Evolutionary conservation across 2,888 invertebrate species (phyloP).

Genomic region (Diaphora mendica): DNA sequence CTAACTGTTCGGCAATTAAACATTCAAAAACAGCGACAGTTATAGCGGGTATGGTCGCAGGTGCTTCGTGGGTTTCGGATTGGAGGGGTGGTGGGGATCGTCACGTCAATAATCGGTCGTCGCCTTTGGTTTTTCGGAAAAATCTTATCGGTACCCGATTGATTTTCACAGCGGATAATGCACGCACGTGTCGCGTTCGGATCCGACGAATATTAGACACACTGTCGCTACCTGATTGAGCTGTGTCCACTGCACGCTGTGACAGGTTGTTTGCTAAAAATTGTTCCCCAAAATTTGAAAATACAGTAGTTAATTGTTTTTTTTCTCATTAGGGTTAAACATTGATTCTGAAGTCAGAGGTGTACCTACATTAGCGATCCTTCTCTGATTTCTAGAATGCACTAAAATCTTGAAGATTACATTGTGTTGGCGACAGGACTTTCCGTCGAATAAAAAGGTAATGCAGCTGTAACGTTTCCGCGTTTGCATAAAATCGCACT

Average conservation of each 20-base stretch:
- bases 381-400: neutral
- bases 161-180: constrained; percentile 84
- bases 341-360: neutral
- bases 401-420: neutral
- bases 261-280: constrained; percentile 64
- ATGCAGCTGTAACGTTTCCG: neutral
- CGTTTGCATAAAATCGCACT: neutral
- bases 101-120: constrained; percentile 76
- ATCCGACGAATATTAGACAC: constrained; percentile 67
- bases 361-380: neutral
- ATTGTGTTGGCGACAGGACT: neutral
- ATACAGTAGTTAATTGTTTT: constrained; percentile 42
- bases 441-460: neutral
- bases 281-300: constrained; percentile 32
- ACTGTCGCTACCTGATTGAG: constrained; percentile 66
- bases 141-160: constrained; percentile 72
- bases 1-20: constrained; percentile 82
- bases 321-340: constrained; percentile 31
- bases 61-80: constrained; percentile 80
- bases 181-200: constrained; percentile 79
- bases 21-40: constrained; percentile 75
- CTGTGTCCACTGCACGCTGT: constrained; percentile 49
- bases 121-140: constrained; percentile 75
- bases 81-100: constrained; percentile 72
- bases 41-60: constrained; percentile 75